A percentile compares a stretch with the other conserved stretches of the same genome.
phyloP scores from a whole-genome alignment of 2,888 invertebrate genomes.

The Idaea straminata region DNA sequence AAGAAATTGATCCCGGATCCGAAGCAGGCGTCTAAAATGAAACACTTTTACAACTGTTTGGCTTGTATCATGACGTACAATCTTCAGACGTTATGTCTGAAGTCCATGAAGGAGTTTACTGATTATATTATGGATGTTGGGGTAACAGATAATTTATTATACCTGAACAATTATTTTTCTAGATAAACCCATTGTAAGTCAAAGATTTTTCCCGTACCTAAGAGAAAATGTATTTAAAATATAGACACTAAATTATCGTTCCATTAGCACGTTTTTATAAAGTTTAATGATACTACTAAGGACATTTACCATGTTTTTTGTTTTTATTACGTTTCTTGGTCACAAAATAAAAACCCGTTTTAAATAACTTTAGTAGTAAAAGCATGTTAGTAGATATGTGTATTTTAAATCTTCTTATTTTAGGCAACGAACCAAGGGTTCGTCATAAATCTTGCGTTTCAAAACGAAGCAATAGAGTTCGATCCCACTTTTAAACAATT shows the following conservation, averaged over 20 bases:
- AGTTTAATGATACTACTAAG: too few relatives aligned
- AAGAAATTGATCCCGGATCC: constrained; percentile 85
- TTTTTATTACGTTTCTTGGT: too few relatives aligned
- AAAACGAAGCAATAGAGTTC: constrained; percentile 83
- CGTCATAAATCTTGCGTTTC: constrained; percentile 79
- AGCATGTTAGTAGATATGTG: not conserved
- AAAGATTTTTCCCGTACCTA: too few relatives aligned
- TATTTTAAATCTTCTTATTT: constrained; percentile 20
- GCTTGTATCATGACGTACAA: constrained; percentile 94
- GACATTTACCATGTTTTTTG: too few relatives aligned
- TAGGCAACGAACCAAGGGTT: constrained; percentile 87
- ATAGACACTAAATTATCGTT: too few relatives aligned
- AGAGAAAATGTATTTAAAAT: too few relatives aligned
- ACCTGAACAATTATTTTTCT: too few relatives aligned
- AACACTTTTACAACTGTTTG: constrained; percentile 91
- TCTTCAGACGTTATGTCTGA: constrained; percentile 88
- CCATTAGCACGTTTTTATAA: too few relatives aligned
- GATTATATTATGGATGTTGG: constrained; percentile 88
- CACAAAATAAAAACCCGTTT: too few relatives aligned
- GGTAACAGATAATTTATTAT: constrained; percentile 72
- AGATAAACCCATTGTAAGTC: too few relatives aligned
- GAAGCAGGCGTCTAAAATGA: constrained; percentile 82
- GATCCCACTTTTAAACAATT: constrained; percentile 89
- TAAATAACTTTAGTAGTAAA: too few relatives aligned
- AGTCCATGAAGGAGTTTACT: constrained; percentile 89